Evolutionary conservation across 2,797 vertebrate genomes (phyloP), one percentile per base, ranked within the genome.

Genomic region (Perodicticus potto): DNA sequence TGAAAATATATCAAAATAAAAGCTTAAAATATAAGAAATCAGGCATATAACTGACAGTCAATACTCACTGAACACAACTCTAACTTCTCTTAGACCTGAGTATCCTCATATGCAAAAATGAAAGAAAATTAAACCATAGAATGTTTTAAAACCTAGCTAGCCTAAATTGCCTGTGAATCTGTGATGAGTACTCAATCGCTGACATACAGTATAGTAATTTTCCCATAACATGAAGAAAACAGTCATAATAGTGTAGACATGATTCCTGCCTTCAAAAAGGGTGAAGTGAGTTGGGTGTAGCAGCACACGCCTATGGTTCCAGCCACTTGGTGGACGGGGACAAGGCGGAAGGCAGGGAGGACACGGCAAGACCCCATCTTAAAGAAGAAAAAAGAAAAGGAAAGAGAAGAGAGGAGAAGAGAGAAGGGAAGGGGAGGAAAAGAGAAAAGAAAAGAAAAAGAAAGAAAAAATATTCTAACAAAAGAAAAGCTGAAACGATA

Each of bases 1-100:
- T 83, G 27, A 95, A 95, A 86, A 77, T 22, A 72, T 6, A 94
- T 72, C 57, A 95, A 95, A 88, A 72, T 43, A 63, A 94, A 83
- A 91, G 73, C 9, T 65, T 96, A 86, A 90, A 93, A 45, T 49
- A 32, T 67, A 84, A 88, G 74, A 91, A 93, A 76, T 27, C 40
- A 83, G 12, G 9, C 29, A 32, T 57, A 34, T 29, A 95, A 70
- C 2, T 63, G n/a, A 19, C 73, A 89, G 89, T 67, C 19, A 55
- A 91, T 63, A 92, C 29, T 92, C 59, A 74, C 70, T n/a, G 43
- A 91, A 87, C 82, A 11, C 1, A 22, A 53, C 55, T 94, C 63
- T 69, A 53, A 72, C 11, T 59, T 76, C 49, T 86, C 25, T 59
- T 69, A 13, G 25, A 65, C 49, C 74, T 2, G 61, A 29, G 20